Conservation (phyloP, 2,113 vertebrate species). For the Calypte anna region DNA sequence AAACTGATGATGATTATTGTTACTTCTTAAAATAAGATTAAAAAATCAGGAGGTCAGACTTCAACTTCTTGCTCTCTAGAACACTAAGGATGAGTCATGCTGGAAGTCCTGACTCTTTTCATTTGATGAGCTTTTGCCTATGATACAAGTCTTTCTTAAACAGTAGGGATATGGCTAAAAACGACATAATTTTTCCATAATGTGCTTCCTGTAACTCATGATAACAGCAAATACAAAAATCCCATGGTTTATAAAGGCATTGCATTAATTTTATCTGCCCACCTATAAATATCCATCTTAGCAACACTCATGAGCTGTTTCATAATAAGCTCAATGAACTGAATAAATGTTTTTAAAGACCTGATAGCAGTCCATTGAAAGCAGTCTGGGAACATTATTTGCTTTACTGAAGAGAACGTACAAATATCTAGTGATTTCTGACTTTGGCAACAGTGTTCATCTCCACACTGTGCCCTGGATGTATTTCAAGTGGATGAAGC, state of each 20-base stretch:
- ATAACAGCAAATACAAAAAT: background rate
- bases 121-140: background rate
- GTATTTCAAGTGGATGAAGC: slow-evolving; percentile 5
- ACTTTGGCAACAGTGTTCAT: background rate
- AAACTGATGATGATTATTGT: background rate
- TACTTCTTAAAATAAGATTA: background rate
- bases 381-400: background rate
- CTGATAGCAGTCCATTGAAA: background rate
- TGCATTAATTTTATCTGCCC: background rate
- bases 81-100: background rate
- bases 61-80: background rate
- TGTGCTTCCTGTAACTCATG: background rate
- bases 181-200: background rate
- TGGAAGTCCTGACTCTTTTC: background rate
- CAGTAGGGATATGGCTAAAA: background rate
- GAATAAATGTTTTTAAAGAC: background rate
- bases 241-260: background rate
- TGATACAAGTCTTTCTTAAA: background rate
- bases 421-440: background rate
- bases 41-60: background rate
- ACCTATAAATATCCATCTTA: background rate
- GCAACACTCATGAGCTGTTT: background rate
- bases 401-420: background rate
- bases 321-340: background rate
- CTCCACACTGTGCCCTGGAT: background rate